phyloP scores from a whole-genome alignment of 2,888 invertebrate genomes.

The Panorpa germanica region DNA sequence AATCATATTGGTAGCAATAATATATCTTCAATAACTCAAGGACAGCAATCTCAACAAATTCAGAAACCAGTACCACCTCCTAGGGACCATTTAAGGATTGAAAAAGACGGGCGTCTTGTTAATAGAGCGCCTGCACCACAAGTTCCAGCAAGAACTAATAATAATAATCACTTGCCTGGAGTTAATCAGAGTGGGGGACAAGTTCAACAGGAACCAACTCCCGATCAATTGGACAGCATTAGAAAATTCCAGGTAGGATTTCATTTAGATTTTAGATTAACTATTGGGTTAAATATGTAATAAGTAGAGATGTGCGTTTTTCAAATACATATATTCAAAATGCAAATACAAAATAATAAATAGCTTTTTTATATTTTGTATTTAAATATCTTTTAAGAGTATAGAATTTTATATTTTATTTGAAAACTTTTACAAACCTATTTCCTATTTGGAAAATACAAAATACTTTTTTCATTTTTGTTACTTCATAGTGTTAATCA shows the following conservation, averaged over 20 bases:
- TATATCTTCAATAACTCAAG: too few species aligned
- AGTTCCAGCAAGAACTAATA: conserved; percentile 40
- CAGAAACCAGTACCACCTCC: conserved; percentile 33
- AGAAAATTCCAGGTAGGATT: conserved; percentile 75
- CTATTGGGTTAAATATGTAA: not conserved
- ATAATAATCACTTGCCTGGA: conserved; percentile 23
- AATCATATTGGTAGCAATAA: too few species aligned
- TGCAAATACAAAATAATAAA: conserved; percentile 8
- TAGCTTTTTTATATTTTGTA: conserved; percentile 6
- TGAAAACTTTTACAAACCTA: too few species aligned
- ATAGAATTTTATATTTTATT: too few species aligned
- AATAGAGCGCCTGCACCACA: conserved; percentile 48
- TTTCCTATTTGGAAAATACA: too few species aligned
- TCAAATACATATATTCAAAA: conserved; percentile 2
- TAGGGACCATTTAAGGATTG: conserved; percentile 41
- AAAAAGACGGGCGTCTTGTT: conserved; percentile 37
- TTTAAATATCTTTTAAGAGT: too few species aligned
- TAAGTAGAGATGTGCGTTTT: conserved; percentile 2
- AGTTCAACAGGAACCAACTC: conserved; percentile 45
- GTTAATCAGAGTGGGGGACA: conserved; percentile 22
- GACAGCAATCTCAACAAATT: too few species aligned
- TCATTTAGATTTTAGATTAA: conserved; percentile 6
- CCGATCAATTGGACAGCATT: conserved; percentile 81
- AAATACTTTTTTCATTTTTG: too few species aligned
- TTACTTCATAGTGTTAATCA: too few species aligned